Base-by-base conservation (phyloP, 2,113 vertebrate genomes). In the Muscicapa adusta region DNA sequence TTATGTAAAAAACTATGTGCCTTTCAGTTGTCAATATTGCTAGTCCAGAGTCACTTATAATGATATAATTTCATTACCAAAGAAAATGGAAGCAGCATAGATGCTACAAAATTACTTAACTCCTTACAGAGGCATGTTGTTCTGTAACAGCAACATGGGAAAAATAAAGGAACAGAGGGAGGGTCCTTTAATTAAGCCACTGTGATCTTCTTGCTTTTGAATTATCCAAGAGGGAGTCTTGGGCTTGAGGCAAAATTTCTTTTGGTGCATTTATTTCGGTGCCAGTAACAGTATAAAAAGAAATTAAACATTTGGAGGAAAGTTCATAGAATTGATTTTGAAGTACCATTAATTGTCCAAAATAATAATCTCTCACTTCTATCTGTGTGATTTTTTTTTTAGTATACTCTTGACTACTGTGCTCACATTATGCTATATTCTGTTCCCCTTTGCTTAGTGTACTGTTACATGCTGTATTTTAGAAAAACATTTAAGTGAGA, bases 141-240 rank as follows among this genome's bases (percentile, higher is more conserved):
- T 50, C 38, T 72, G 43, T 54, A 79, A 70, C 34, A 95, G 60
- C 82, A 96, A 74, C 60, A 85, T 80, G 85, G 88, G 85, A 80
- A 88, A 91, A 88, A 48, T 70, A 77, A 93, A 81, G 66, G 76
- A 90, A 76, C 0, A 0, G 51, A 74, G 60, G 3, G 5, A 88
- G 36, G 56, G 56, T 82, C 67, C 67, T 97, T 96, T 96, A 95
- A 96, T 97, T 93, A 96, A 91, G n/a, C 29, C 67, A 56, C 78
- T 93, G 43, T 91, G 96, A 67, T 89, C 51, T 77, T 92, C 57
- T 73, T 85, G 78, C 79, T 77, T 91, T 94, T 96, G 94, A 94
- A 95, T 96, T 97, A 96, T 97, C 93, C 95, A 96, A 73, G 48
- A 93, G 43, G 60, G 40, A 93, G 63, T 51, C 48, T 83, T 90